Conservation (phyloP, 2,888 invertebrate species). For the Oscheius sp. region DNA sequence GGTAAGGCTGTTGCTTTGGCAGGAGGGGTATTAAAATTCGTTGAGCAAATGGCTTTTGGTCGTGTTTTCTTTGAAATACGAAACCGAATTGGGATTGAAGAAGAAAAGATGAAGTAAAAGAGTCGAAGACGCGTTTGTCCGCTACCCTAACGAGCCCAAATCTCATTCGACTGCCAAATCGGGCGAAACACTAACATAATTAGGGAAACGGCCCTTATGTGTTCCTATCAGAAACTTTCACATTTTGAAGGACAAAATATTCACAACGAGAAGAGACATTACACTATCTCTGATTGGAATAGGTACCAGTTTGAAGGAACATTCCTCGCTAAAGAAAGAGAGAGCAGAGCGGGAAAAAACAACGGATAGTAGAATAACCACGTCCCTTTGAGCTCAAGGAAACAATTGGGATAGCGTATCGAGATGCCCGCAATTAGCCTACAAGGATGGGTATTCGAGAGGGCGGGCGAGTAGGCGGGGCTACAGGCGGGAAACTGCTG, state of each 20-base stretch:
- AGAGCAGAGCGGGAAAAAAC: neutral
- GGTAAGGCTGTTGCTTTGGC: conserved; percentile 10
- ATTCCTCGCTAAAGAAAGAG: neutral
- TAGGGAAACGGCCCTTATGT: conserved; percentile 28
- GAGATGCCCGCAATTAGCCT: conserved; percentile 21
- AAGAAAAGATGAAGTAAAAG: conserved; percentile 38
- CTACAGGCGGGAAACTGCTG: conserved; percentile 23
- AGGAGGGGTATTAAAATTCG: neutral
- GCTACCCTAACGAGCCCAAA: conserved; percentile 24
- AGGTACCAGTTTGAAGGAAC: neutral
- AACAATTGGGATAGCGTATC: conserved; percentile 1
- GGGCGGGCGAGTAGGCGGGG: conserved; percentile 16
- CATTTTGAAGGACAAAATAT: too few relatives aligned
- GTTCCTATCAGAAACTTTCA: too few relatives aligned
- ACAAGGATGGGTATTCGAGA: conserved; percentile 20
- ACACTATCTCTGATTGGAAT: neutral
- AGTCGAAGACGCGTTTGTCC: conserved; percentile 37
- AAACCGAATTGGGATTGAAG: conserved; percentile 14
- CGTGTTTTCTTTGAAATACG: conserved; percentile 35
- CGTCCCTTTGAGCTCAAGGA: too few relatives aligned
- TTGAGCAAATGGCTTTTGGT: conserved; percentile 17
- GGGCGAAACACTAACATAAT: conserved; percentile 30
- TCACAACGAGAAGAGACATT: too few relatives aligned
- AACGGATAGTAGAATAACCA: too few relatives aligned
- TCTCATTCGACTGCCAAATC: conserved; percentile 29